Conservation (phyloP, 2,113 vertebrate genomes). For the Dicerorhinus sumatrensis region DNA sequence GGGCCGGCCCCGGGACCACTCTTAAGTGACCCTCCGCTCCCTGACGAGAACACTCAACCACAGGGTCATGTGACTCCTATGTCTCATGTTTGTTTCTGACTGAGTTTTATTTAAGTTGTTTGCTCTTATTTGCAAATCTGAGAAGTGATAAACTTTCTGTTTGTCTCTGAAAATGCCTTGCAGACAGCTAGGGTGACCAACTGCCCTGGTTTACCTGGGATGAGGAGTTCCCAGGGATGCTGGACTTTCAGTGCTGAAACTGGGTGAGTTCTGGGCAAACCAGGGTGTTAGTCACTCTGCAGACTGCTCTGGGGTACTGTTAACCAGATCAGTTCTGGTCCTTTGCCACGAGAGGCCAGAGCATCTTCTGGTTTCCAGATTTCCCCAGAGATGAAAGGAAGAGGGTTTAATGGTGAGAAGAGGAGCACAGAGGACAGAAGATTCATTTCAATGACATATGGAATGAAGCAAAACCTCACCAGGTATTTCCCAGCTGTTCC, state of each 20-base stretch:
- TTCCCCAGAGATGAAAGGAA: slow-evolving; percentile 79
- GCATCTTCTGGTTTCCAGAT: slow-evolving; percentile 78
- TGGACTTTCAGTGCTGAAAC: not conserved
- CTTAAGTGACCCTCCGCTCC: not conserved
- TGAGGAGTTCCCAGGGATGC: not conserved
- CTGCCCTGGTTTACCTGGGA: not conserved
- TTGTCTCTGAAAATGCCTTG: not conserved
- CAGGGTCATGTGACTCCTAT: not conserved
- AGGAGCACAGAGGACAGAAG: slow-evolving; percentile 46
- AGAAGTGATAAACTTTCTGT: not conserved
- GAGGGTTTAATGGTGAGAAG: slow-evolving; percentile 54
- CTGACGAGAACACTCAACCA: not conserved
- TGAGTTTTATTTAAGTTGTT: not conserved
- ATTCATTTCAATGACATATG: slow-evolving; percentile 72
- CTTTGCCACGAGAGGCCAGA: slow-evolving; percentile 16
- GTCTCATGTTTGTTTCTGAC: not conserved
- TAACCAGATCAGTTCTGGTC: not conserved
- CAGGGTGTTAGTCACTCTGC: not conserved
- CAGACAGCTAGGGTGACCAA: not conserved
- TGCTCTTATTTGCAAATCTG: not conserved
- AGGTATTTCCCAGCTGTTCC: slow-evolving; percentile 75
- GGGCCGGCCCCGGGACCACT: too few relatives aligned
- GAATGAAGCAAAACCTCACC: slow-evolving; percentile 58
- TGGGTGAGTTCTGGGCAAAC: not conserved
- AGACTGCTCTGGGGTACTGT: not conserved